Conservation (phyloP, 2,888 invertebrate species). For the Agapostemon virescens region DNA sequence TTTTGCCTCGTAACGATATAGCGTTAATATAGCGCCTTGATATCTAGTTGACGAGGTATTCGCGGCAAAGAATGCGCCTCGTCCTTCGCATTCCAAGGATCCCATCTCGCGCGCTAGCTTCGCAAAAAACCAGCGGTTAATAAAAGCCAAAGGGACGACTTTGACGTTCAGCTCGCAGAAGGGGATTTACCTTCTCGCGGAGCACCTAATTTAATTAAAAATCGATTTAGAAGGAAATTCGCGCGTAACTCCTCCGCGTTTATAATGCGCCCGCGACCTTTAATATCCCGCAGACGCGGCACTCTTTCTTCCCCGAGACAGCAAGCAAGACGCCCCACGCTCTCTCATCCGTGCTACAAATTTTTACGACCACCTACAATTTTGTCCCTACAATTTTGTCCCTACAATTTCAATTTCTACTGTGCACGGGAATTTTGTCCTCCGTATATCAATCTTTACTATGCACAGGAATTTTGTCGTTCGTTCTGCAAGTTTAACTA, state of each 20-base stretch:
- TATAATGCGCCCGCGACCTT: conserved; percentile 5
- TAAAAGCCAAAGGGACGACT: not conserved
- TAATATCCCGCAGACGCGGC: conserved; percentile 10
- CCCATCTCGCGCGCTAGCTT: not conserved
- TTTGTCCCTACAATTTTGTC: not conserved
- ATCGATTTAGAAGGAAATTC: conserved; percentile 16
- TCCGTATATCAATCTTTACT: too few relatives aligned
- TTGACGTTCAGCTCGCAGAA: not conserved
- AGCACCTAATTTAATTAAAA: conserved; percentile 13
- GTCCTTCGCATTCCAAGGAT: conserved; percentile 25
- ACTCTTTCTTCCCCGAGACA: not conserved
- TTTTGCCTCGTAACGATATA: not conserved
- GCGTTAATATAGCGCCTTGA: conserved; percentile 31
- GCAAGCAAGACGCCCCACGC: not conserved
- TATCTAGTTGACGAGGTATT: conserved; percentile 15
- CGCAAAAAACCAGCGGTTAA: not conserved
- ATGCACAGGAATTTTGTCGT: too few relatives aligned
- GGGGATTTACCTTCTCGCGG: not conserved
- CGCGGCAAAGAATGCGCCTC: conserved; percentile 8
- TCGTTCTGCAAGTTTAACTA: too few relatives aligned
- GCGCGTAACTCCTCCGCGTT: conserved; percentile 1
- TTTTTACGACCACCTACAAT: too few relatives aligned
- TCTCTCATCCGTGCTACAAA: too few relatives aligned
- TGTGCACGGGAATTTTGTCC: too few relatives aligned
- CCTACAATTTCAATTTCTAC: too few relatives aligned